Evolutionary conservation across 2,888 invertebrate species (phyloP).

Genomic region (Linyphia triangularis): DNA sequence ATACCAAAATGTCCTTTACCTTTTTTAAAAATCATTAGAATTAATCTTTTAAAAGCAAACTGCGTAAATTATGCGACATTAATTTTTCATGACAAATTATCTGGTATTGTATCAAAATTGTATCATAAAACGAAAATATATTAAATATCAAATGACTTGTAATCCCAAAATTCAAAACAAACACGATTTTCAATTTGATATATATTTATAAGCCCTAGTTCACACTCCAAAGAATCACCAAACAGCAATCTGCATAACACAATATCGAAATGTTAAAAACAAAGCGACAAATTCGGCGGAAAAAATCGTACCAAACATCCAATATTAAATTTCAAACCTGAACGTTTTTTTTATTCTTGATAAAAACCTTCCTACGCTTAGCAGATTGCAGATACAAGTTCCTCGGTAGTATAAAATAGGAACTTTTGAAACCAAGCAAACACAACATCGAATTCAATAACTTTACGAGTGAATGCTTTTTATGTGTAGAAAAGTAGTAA

Average conservation of each 20-base stretch:
- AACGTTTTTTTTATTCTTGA: conserved; percentile 24
- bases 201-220: neutral
- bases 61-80: too few species aligned
- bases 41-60: too few species aligned
- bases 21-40: too few species aligned
- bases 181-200: too few species aligned
- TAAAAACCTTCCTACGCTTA: conserved; percentile 40
- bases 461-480: conserved; percentile 59
- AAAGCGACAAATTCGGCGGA: conserved; percentile 20
- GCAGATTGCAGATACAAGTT: conserved; percentile 31
- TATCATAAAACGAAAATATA: too few species aligned
- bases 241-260: conserved; percentile 5
- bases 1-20: too few species aligned
- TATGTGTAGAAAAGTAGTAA: conserved; percentile 50
- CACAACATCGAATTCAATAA: conserved; percentile 50
- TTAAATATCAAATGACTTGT: too few species aligned
- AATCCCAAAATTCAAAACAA: too few species aligned
- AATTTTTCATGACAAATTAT: too few species aligned
- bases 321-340: conserved; percentile 27
- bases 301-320: neutral
- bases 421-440: conserved; percentile 54
- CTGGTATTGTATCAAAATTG: too few species aligned
- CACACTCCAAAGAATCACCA: neutral
- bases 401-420: conserved; percentile 28
- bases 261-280: conserved; percentile 15